Evolutionary conservation across 2,888 invertebrate species (phyloP).

Genomic region (Baronia brevicornis): DNA sequence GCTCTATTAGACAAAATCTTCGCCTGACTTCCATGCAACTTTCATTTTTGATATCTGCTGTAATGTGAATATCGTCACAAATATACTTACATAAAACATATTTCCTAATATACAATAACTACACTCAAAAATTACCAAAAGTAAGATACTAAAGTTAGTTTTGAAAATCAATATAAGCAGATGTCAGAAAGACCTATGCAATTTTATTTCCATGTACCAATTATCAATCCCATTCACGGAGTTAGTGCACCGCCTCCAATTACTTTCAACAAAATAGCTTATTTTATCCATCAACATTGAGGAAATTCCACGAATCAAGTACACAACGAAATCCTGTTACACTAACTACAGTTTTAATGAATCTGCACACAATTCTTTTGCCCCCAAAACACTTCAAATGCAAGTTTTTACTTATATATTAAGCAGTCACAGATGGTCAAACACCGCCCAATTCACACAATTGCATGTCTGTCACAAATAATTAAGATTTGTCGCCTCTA

Average conservation of each 20-base stretch:
- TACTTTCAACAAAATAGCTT: conserved; percentile 61
- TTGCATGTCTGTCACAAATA: conserved; percentile 58
- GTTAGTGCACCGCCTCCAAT: conserved; percentile 66
- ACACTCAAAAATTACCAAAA: no score
- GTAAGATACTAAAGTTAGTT: no score
- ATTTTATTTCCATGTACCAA: conserved; percentile 59
- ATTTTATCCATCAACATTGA: conserved; percentile 51
- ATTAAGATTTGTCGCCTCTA: conserved; percentile 29
- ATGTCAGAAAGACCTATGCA: conserved; percentile 56
- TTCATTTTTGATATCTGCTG: conserved; percentile 62
- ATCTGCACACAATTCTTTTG: conserved; percentile 40
- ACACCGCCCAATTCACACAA: conserved; percentile 53
- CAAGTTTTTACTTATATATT: no score
- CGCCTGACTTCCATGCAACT: conserved; percentile 61
- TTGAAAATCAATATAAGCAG: conserved; percentile 37
- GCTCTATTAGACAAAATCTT: conserved; percentile 71
- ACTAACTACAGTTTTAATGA: conserved; percentile 39
- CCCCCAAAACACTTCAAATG: conserved; percentile 38
- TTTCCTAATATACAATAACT: no score
- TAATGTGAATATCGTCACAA: conserved; percentile 14
- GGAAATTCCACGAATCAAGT: conserved; percentile 72
- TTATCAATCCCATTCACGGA: conserved; percentile 62
- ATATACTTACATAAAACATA: no score
- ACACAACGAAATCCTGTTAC: conserved; percentile 22
- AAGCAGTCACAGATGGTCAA: conserved; percentile 44